Evolutionary conservation across 2,888 invertebrate species (phyloP), one percentile per base, ranked within the genome.

Genomic region (Ormyrus pomaceus): DNA sequence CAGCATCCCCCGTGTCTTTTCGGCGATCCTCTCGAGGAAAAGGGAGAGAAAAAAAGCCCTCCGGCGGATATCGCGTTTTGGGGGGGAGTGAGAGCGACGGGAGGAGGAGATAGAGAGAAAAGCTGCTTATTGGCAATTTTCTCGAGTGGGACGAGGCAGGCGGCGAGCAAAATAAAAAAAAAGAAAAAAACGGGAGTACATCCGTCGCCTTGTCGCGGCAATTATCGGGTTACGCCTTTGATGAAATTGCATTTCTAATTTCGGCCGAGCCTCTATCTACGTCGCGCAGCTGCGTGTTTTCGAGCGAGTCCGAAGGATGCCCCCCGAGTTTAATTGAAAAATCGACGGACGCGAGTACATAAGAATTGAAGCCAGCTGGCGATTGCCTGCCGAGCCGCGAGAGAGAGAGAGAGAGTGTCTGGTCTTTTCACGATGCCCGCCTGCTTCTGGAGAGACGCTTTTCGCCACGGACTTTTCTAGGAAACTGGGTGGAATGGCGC

Each of bases 311-410:
- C n/a, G 51, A 13, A 46, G 34, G 5, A 11, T 50, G 58, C n/a
- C n/a, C 34, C 3, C 53, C 19, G 45, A 69, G 58, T 68, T 75
- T 75, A 75, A 75, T 75, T 75, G 68, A 59, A 59, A 75, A 75
- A 68, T 51, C 61, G 75, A 75, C n/a, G 53, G 45, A 46, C 13
- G 46, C 6, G 34, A 34, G 34, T 34, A 34, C 2, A 34, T 0
- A 45, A 48, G 50, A 46, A 19, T 13, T 8, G 11, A 45, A 51
- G n/a, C 46, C 34, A 3, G 50, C 48, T 58, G 9, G 19, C 13
- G 46, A 11, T 13, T 19, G 59, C 13, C 59, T 6, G 19, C 51
- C 10, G 51, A 51, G 51, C 10, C 51, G 51, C 19, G 7, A 34
- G 9, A 6, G 34, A 34, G 34, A 34, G 34, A 34, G 19, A 19